Conservation (phyloP, 2,113 vertebrate species). For the Gnathonemus echidnorhynchus region DNA sequence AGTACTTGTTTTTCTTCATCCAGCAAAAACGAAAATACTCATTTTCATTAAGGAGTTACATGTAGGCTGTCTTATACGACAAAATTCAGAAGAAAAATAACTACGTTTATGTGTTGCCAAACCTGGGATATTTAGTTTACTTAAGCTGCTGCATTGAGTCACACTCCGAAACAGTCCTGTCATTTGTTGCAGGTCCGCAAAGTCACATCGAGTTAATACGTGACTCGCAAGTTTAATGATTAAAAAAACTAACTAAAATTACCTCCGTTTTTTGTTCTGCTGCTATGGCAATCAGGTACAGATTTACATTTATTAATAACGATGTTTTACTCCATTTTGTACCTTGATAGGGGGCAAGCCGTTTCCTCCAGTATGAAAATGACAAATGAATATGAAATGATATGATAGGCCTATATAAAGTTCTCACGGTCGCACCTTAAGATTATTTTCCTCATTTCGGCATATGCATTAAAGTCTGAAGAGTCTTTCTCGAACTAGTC, state of each 20-base stretch:
- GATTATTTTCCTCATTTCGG: neutral
- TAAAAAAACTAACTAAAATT: neutral
- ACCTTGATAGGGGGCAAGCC: neutral
- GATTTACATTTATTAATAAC: neutral
- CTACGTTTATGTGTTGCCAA: neutral
- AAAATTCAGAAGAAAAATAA: neutral
- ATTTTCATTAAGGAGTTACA: neutral
- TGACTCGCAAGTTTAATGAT: constrained; percentile 7
- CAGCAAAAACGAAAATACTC: neutral
- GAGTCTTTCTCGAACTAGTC: neutral
- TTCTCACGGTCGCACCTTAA: neutral
- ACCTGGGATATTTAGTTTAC: neutral
- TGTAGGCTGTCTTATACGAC: neutral
- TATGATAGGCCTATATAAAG: neutral
- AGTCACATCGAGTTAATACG: constrained; percentile 3
- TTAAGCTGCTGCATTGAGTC: neutral
- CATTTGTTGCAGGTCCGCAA: neutral
- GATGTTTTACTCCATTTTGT: neutral
- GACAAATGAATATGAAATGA: neutral
- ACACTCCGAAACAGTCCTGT: neutral
- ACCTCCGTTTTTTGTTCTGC: neutral
- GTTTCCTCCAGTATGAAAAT: neutral
- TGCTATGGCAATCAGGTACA: neutral
- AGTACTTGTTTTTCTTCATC: neutral
- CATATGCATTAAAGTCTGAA: neutral